These are phyloP conservation scores for Datnioides undecimradiatus DNA, from an alignment of 2,113 vertebrate species.

Conservation along the genomic window DNA sequence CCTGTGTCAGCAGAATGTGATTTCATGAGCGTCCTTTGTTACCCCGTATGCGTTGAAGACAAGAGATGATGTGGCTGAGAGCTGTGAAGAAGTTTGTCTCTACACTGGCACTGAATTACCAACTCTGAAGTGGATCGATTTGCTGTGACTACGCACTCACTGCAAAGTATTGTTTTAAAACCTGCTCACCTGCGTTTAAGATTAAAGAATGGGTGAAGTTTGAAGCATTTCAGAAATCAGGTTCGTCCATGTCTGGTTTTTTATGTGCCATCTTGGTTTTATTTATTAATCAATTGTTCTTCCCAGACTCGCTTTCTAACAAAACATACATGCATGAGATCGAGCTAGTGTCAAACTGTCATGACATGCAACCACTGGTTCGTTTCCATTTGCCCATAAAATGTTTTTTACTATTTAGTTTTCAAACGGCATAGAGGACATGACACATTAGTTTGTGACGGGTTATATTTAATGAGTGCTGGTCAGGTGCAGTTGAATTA, in stretches of 20 bases:
- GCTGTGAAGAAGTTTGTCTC: slow-evolving; percentile 1
- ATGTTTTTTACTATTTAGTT: slow-evolving; percentile 20
- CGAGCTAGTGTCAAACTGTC: neutral
- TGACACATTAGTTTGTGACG: slow-evolving; percentile 28
- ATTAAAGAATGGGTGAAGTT: slow-evolving; percentile 2
- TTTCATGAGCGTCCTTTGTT: slow-evolving; percentile 19
- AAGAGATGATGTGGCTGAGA: neutral
- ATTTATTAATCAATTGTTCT: slow-evolving; percentile 49
- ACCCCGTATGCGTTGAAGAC: neutral
- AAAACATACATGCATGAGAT: slow-evolving; percentile 11
- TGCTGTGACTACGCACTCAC: neutral
- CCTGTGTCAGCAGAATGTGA: slow-evolving; percentile 47
- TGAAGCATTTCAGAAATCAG: slow-evolving; percentile 5
- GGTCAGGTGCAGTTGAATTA: slow-evolving; percentile 42
- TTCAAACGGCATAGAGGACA: slow-evolving; percentile 10
- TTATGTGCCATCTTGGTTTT: slow-evolving; percentile 49
- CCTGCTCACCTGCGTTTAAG: neutral
- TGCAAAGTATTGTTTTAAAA: neutral
- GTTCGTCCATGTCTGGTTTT: slow-evolving; percentile 24
- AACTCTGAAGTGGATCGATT: neutral
- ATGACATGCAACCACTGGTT: neutral
- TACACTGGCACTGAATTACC: neutral
- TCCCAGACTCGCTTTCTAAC: neutral
- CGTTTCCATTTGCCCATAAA: neutral
- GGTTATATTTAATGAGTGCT: slow-evolving; percentile 36